Base-by-base conservation (phyloP, 2,797 vertebrate species). In the Chaetodon trifasciatus region DNA sequence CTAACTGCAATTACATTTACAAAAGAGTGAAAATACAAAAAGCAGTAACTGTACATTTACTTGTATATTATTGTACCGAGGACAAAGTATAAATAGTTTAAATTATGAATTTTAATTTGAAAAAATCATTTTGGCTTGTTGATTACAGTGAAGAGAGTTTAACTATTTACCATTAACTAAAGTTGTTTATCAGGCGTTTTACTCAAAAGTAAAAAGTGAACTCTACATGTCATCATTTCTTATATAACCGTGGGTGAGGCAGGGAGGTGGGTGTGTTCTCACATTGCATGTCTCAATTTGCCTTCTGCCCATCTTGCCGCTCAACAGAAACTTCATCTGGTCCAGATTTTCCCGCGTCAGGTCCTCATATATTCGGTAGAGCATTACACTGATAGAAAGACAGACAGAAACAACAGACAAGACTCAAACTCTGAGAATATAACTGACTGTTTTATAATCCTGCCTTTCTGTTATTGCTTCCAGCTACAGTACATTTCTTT, bases 311-410 rank as follows among this genome's bases (percentile, higher is more conserved):
- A 96, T 37, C 4, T 62, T 4, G 0, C 28, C 0, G 0, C 0
- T 32, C 75, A 95, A 49, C 8, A 95, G 79, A 81, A 93, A 96
- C 86, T 94, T 95, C 24, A 96, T 75, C 1, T 49, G 72, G 0
- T 57, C 6, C 6, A 96, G 15, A 21, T 92, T 93, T 62, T 91
- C 84, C 0, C 12, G 0, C 3, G 85, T 93, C 56, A 94, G 23
- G 35, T 90, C 82, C 12, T 94, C 85, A 50, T 93, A 86, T 40
- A 96, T 28, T 1, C 13, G 0, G 74, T 91, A 95, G 19, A 96
- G 91, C 93, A 94, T 92, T 82, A 92, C 90, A 78, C 96, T 96
- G 83, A 77, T 8, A 80, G 23, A 71, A 8, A 52, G 11, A 82
- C 5, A 68, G 12, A 28, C 3, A 47, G 0, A n/a, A 23, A 60